These are phyloP conservation scores for Leucozona laternaria DNA, from an alignment of 2,888 invertebrate genomes.

Conservation along the genomic window DNA sequence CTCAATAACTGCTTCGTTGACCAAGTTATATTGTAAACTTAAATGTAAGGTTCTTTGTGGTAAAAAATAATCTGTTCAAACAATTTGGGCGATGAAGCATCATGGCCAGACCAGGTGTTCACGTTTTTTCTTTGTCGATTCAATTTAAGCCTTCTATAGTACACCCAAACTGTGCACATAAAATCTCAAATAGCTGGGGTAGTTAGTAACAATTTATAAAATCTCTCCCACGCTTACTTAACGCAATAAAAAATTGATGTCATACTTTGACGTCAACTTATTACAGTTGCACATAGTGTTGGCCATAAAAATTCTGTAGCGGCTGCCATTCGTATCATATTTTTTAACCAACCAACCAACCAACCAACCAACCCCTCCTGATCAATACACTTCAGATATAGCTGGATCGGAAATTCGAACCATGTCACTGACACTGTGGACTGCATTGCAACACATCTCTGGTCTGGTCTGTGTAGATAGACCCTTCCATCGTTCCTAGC, in stretches of 20 bases:
- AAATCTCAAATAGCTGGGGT: background rate
- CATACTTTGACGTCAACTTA: constrained; percentile 47
- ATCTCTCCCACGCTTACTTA: constrained; percentile 60
- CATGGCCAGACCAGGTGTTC: constrained; percentile 27
- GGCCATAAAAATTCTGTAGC: constrained; percentile 41
- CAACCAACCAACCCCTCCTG: constrained; percentile 22
- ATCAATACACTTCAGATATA: constrained; percentile 50
- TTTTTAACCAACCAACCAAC: background rate
- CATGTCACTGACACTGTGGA: constrained; percentile 66
- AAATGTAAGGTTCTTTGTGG: background rate
- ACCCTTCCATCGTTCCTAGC: constrained; percentile 24
- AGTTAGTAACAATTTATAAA: constrained; percentile 30
- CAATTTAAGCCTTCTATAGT: background rate
- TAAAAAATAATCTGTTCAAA: background rate
- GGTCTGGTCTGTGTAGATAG: background rate
- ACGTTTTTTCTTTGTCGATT: background rate
- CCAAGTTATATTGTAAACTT: background rate
- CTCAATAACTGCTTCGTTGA: too few relatives aligned
- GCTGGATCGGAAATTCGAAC: constrained; percentile 66
- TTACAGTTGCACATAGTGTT: constrained; percentile 16
- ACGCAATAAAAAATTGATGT: constrained; percentile 44
- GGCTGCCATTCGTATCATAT: constrained; percentile 57
- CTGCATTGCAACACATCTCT: constrained; percentile 50
- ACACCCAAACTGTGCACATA: background rate
- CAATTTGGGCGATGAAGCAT: background rate